Percentiles rank a stretch among this genome's conserved stretches.
Evolutionary conservation across 2,113 vertebrate genomes (phyloP).

Genomic region (Dipodomys spectabilis): DNA sequence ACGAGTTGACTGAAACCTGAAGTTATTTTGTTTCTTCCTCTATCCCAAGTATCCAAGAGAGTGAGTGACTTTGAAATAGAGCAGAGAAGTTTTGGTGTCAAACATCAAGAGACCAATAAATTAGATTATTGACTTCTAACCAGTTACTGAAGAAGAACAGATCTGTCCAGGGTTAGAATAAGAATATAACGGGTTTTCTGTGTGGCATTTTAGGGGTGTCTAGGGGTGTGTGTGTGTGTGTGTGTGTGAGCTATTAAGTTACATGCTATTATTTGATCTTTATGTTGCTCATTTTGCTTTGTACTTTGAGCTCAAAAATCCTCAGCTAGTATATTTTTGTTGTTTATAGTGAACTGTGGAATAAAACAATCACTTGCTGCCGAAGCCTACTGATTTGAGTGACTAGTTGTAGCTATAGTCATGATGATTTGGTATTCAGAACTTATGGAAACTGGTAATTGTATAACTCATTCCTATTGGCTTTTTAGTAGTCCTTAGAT

Average conservation of each 20-base stretch:
- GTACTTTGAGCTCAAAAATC: background rate
- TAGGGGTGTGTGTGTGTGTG: no score
- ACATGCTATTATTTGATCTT: background rate
- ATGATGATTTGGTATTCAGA: background rate
- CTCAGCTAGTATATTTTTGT: background rate
- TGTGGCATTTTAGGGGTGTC: background rate
- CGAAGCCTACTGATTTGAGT: background rate
- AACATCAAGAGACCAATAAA: background rate
- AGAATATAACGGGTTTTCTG: conserved; percentile 8
- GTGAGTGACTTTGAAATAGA: conserved; percentile 20
- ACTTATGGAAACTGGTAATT: background rate
- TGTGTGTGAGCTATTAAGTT: background rate
- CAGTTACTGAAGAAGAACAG: background rate
- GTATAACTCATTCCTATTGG: background rate
- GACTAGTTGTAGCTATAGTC: background rate
- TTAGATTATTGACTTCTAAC: background rate
- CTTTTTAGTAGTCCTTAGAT: background rate
- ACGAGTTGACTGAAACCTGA: conserved; percentile 22
- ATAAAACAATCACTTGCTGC: background rate
- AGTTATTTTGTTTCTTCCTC: conserved; percentile 6
- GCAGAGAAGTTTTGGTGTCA: background rate
- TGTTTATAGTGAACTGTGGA: background rate
- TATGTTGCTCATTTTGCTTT: background rate
- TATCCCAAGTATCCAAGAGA: background rate
- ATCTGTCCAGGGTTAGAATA: background rate